Evolutionary conservation across 2,888 invertebrate genomes (phyloP).

Genomic region (Deilephila porcellus): DNA sequence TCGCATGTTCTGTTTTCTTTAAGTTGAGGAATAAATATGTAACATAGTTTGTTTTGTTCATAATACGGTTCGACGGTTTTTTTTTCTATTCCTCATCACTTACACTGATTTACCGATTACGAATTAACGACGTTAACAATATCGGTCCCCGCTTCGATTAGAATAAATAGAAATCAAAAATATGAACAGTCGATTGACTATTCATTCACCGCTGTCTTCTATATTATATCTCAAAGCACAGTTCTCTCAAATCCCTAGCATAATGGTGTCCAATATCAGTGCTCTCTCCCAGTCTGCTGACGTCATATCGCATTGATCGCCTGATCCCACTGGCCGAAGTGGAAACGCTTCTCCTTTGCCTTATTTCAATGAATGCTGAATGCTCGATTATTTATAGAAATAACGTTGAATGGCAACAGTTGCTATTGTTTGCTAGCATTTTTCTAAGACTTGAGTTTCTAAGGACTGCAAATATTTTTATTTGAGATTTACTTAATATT

Average conservation of each 20-base stretch:
- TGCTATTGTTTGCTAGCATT: not conserved
- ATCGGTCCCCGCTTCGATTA: too few species aligned
- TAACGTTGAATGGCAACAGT: not conserved
- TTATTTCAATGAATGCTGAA: not conserved
- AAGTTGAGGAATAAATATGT: not conserved
- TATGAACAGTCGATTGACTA: not conserved
- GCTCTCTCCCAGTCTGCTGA: conserved; percentile 37
- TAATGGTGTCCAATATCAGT: conserved; percentile 19
- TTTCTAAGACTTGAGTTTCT: too few species aligned
- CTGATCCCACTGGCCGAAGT: conserved; percentile 38
- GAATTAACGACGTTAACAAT: too few species aligned
- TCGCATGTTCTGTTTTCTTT: conserved; percentile 2
- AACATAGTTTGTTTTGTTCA: not conserved
- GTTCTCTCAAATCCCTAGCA: conserved; percentile 15
- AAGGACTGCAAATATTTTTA: not conserved
- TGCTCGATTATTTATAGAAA: not conserved
- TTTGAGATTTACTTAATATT: not conserved
- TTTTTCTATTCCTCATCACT: too few species aligned
- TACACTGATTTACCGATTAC: too few species aligned
- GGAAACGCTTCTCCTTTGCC: conserved; percentile 26
- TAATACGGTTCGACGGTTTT: not conserved
- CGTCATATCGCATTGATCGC: conserved; percentile 44
- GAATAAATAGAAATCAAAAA: too few species aligned
- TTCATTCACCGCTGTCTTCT: not conserved
- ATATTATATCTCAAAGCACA: not conserved